phyloP scores from a whole-genome alignment of 2,797 vertebrate genomes.

The Halcyon badia region DNA sequence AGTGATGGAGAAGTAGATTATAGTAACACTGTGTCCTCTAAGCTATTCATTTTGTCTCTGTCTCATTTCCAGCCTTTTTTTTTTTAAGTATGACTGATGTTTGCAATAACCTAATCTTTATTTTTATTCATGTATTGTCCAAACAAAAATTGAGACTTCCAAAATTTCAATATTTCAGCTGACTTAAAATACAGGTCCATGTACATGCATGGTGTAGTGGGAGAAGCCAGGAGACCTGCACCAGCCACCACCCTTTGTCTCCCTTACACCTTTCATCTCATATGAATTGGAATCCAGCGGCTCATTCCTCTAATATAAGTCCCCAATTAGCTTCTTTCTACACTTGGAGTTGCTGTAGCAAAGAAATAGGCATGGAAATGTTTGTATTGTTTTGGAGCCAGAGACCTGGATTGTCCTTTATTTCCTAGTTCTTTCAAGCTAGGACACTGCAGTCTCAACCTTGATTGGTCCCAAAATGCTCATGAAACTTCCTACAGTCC shows the following conservation, averaged over 20 bases:
- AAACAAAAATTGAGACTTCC: slow-evolving; percentile 10
- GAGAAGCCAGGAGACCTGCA: neutral
- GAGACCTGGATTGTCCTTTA: neutral
- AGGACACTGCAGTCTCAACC: neutral
- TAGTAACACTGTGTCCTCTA: neutral
- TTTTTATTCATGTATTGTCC: slow-evolving; percentile 26
- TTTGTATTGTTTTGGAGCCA: slow-evolving; percentile 4
- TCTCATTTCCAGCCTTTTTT: slow-evolving; percentile 9
- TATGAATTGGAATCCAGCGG: neutral
- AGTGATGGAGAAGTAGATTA: slow-evolving; percentile 13
- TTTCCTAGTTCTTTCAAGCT: slow-evolving; percentile 4
- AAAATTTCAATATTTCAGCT: neutral
- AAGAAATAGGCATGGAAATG: neutral
- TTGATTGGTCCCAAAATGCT: slow-evolving; percentile 19
- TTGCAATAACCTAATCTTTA: slow-evolving; percentile 23
- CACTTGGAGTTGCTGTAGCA: neutral
- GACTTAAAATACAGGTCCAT: neutral
- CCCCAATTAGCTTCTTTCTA: neutral
- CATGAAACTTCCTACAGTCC: slow-evolving; percentile 22
- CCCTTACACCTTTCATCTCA: neutral
- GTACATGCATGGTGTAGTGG: neutral
- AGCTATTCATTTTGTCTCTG: slow-evolving; percentile 10
- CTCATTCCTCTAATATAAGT: neutral
- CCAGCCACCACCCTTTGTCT: neutral
- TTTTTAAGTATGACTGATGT: neutral